phyloP scores from a whole-genome alignment of 2,797 vertebrate species.

The Cottoperca gobio region DNA sequence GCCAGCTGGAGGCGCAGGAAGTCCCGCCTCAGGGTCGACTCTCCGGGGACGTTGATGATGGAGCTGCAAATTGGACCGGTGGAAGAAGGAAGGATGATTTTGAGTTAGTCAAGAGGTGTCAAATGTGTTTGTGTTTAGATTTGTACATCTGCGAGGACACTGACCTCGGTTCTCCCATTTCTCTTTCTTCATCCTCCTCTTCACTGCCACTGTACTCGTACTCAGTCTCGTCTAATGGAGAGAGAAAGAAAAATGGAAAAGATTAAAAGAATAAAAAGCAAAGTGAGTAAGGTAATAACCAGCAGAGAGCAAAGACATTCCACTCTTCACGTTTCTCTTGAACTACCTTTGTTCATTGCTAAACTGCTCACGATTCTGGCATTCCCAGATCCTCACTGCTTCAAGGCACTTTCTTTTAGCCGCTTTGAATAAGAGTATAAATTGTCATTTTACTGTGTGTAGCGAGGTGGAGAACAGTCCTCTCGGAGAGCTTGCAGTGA shows the following conservation, averaged over 20 bases:
- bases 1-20: conserved; percentile 95
- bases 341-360: conserved; percentile 46
- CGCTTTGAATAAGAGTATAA: conserved; percentile 55
- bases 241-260: not conserved
- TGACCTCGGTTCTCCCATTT: conserved; percentile 94
- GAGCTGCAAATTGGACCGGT: conserved; percentile 82
- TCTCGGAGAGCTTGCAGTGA: conserved; percentile 48
- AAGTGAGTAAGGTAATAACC: conserved; percentile 22
- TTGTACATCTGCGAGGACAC: conserved; percentile 3
- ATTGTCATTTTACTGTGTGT: conserved; percentile 62
- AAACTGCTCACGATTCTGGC: conserved; percentile 42
- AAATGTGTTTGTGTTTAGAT: not conserved
- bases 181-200: conserved; percentile 95
- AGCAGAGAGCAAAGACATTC: conserved; percentile 30
- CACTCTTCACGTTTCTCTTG: conserved; percentile 49
- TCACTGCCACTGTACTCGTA: conserved; percentile 98
- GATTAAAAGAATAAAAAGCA: not conserved
- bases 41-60: conserved; percentile 93
- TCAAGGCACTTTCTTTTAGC: conserved; percentile 49
- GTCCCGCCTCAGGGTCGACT: conserved; percentile 94
- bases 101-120: not conserved
- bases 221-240: conserved; percentile 92
- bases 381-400: conserved; percentile 42
- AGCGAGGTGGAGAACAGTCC: conserved; percentile 62
- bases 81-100: not conserved